phyloP scores from a whole-genome alignment of 2,797 vertebrate genomes.

The Aldrovandia affinis region DNA sequence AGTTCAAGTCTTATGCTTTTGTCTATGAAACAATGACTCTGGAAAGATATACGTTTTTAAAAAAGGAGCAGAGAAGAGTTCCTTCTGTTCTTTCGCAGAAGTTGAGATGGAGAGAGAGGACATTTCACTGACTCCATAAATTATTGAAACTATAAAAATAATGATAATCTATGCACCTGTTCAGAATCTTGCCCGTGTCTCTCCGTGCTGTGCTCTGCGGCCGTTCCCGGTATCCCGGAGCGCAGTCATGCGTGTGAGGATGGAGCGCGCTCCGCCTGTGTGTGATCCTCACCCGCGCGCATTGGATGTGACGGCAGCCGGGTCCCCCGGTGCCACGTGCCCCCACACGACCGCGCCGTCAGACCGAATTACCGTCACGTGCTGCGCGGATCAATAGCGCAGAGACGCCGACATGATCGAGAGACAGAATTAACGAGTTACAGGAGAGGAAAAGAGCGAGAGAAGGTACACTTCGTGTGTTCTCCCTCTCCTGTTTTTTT shows the following conservation, averaged over 20 bases:
- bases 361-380: constrained; percentile 73
- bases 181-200: not conserved
- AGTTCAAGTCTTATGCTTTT: not conserved
- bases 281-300: constrained; percentile 60
- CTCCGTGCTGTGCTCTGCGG: constrained; percentile 11
- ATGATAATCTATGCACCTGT: constrained; percentile 16
- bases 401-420: constrained; percentile 60
- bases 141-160: not conserved
- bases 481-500: constrained; percentile 35
- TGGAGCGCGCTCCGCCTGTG: constrained; percentile 50
- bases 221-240: constrained; percentile 42
- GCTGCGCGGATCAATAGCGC: constrained; percentile 73
- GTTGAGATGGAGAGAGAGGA: not conserved
- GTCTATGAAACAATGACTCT: not conserved
- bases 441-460: not conserved
- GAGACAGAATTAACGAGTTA: constrained; percentile 21
- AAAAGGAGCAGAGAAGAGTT: not conserved
- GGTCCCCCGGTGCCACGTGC: constrained; percentile 60
- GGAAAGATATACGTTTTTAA: not conserved
- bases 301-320: constrained; percentile 53
- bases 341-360: constrained; percentile 67
- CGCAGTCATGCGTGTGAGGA: constrained; percentile 54
- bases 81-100: not conserved
- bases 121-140: not conserved
- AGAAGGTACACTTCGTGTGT: constrained; percentile 1